These are phyloP conservation scores for Sciaenops ocellatus DNA, from an alignment of 2,797 vertebrate species.

Conservation along the genomic window DNA sequence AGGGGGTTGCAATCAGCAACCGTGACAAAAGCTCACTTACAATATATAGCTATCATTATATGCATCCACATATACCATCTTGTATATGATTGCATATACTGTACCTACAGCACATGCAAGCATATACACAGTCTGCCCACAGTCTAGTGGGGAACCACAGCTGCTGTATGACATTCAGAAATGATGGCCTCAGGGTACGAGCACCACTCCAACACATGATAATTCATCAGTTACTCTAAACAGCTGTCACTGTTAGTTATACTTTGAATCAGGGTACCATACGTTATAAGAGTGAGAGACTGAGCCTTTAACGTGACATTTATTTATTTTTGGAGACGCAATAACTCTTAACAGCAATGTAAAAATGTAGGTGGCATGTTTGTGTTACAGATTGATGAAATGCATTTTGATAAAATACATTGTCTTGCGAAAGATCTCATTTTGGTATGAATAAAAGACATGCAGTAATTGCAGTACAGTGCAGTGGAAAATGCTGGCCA, in stretches of 20 bases:
- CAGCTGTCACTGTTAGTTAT: constrained; percentile 47
- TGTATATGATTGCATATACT: not conserved
- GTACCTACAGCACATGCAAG: not conserved
- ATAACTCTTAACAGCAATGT: not conserved
- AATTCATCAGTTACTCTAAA: constrained; percentile 52
- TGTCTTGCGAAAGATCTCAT: not conserved
- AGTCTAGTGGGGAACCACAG: constrained; percentile 17
- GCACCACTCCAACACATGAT: constrained; percentile 28
- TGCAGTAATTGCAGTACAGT: not conserved
- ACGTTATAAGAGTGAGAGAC: constrained; percentile 24
- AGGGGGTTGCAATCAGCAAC: no score
- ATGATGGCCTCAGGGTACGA: constrained; percentile 22
- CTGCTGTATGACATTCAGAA: constrained; percentile 38
- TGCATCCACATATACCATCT: no score
- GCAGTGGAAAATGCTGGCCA: not conserved
- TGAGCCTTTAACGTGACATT: constrained; percentile 5
- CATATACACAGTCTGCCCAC: not conserved
- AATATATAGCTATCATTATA: not conserved
- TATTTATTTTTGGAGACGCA: constrained; percentile 11
- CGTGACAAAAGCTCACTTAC: not conserved
- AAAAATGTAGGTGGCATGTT: constrained; percentile 4
- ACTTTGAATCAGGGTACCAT: constrained; percentile 4
- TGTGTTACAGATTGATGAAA: not conserved
- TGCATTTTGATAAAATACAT: constrained; percentile 2
- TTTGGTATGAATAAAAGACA: not conserved